A percentile compares a stretch with the other conserved stretches of the same genome.
These are phyloP conservation scores for Gavia stellata DNA, from an alignment of 2,113 vertebrate genomes.

Conservation along the genomic window DNA sequence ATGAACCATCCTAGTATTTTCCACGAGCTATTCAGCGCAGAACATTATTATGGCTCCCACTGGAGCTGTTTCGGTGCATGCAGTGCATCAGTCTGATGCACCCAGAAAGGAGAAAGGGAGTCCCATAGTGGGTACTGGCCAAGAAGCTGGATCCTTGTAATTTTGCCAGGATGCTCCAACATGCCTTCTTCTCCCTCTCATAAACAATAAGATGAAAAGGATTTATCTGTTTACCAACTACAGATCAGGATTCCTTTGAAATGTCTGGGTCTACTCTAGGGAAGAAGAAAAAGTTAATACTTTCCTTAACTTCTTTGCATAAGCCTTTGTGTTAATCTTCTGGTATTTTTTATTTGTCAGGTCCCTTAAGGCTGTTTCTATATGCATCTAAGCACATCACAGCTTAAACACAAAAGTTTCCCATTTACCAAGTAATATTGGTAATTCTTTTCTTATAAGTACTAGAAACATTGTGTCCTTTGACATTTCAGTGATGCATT, in stretches of 20 bases:
- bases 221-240: background rate
- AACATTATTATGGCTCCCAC: background rate
- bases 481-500: background rate
- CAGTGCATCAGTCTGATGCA: background rate
- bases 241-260: constrained; percentile 1
- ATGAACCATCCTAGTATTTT: background rate
- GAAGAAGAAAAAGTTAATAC: background rate
- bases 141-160: background rate
- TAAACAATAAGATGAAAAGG: background rate
- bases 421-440: background rate
- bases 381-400: background rate
- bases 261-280: background rate
- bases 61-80: background rate
- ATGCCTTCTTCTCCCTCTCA: background rate
- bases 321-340: background rate
- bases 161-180: background rate
- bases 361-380: background rate
- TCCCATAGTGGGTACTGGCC: background rate
- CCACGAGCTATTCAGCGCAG: background rate
- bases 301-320: background rate
- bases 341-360: background rate
- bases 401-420: background rate
- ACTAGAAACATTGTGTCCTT: background rate
- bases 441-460: background rate
- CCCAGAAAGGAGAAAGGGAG: background rate